Base-by-base conservation (phyloP, 1,140 invertebrate genomes). In the Sipha flava region DNA sequence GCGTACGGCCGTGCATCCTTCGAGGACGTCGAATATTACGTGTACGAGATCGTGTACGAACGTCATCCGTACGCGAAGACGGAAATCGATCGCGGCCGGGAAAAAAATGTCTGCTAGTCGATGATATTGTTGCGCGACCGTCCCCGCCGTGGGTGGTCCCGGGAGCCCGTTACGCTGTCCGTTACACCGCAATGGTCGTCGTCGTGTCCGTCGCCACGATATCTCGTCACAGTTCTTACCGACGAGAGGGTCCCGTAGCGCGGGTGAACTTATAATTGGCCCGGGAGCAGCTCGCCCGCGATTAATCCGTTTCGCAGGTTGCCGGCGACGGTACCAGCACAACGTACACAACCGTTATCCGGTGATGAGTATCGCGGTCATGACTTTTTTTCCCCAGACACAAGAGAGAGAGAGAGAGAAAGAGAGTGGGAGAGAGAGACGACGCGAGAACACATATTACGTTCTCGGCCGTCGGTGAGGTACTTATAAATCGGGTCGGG, bases 231-330 rank as follows among this genome's bases (percentile, higher is more conserved):
- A 10, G 43, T 21, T 40, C n/a, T 49, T 72, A 21, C 68, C 14
- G 10, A n/a, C 45, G 7, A 3, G 64, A 31, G 16, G 26, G 29
- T 29, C 21, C n/a, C n/a, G n/a, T n/a, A n/a, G n/a, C n/a, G n/a
- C n/a, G n/a, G n/a, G 68, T 49, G 70, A 73, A 14, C 43, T 49
- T 49, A 34, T 73, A 54, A 73, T 54, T 47, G 70, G 29, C 45
- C 3, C n/a, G n/a, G n/a, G n/a, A n/a, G 6, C 86, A 95, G 92
- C 93, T 93, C 83, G 93, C 95, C n/a, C 29, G 29, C 57, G n/a
- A 40, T 40, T 40, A 40, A 40, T 64, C 34, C 62, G 62, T 37
- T 14, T 5, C 4, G n/a, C n/a, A n/a, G n/a, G n/a, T n/a, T n/a
- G n/a, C n/a, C n/a, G n/a, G n/a, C n/a, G n/a, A n/a, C n/a, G n/a